A percentile compares a stretch with the other conserved stretches of the same genome.
Conservation (phyloP, 2,113 vertebrate species). For the Galbula dea region DNA sequence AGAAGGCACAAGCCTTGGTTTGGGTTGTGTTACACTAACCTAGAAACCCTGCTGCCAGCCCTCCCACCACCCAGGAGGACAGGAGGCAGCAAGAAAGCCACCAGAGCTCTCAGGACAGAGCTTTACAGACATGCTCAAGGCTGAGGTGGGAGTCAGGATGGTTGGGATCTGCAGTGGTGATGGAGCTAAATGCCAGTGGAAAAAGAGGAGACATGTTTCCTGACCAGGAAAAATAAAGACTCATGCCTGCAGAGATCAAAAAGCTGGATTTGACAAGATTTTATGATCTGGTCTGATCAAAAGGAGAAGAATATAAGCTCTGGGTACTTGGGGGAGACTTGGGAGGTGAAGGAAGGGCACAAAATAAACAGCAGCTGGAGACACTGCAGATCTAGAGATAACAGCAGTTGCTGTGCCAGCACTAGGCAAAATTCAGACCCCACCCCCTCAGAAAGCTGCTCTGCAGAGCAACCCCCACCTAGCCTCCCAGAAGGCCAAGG, state of each 20-base stretch:
- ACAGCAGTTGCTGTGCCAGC: not conserved
- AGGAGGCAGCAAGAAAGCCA: not conserved
- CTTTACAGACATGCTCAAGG: not conserved
- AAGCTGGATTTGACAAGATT: not conserved
- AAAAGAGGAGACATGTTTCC: not conserved
- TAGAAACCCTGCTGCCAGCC: not conserved
- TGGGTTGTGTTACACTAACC: not conserved
- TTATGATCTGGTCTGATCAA: not conserved
- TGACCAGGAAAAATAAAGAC: not conserved
- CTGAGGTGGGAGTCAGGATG: not conserved
- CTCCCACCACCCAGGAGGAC: not conserved
- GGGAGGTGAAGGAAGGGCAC: not conserved
- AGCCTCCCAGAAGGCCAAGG: not conserved
- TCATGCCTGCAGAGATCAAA: not conserved
- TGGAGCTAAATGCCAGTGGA: not conserved
- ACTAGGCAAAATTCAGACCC: not conserved
- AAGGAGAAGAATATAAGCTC: not conserved
- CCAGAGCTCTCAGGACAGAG: not conserved
- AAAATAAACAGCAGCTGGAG: not conserved
- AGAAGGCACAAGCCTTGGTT: not conserved
- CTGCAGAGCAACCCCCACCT: not conserved
- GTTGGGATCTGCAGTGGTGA: not conserved
- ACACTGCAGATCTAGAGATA: not conserved
- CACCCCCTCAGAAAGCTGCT: not conserved
- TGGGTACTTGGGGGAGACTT: not conserved